Conservation (phyloP, 1,140 invertebrate genomes). For the Eurosta solidaginis region DNA sequence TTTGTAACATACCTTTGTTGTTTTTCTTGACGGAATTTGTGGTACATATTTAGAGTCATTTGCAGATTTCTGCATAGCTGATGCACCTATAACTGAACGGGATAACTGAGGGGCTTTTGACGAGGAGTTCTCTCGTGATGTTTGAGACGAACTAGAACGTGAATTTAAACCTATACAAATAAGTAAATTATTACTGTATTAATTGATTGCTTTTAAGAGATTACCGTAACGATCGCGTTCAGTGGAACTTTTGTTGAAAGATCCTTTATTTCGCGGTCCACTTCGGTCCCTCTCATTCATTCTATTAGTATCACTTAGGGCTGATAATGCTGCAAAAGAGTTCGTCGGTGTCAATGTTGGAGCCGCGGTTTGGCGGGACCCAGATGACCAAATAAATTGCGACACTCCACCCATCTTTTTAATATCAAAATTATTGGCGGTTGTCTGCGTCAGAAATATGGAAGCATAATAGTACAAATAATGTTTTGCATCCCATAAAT, state of each 20-base stretch:
- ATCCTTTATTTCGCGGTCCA: conserved; percentile 58
- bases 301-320: conserved; percentile 48
- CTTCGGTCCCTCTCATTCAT: conserved; percentile 43
- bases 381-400: conserved; percentile 49
- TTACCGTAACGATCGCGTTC: conserved; percentile 58
- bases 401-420: conserved; percentile 54
- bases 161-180: conserved; percentile 60
- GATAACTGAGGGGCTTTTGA: conserved; percentile 44
- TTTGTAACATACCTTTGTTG: conserved; percentile 41
- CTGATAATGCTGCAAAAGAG: conserved; percentile 52
- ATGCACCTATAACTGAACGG: conserved; percentile 43
- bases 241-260: conserved; percentile 62
- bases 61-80: conserved; percentile 50
- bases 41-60: conserved; percentile 53
- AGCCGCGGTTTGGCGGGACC: conserved; percentile 38
- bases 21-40: conserved; percentile 38
- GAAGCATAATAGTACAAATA: not conserved
- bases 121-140: conserved; percentile 58
- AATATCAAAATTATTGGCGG: conserved; percentile 45
- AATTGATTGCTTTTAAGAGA: no score
- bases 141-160: conserved; percentile 65
- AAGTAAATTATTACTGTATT: no score
- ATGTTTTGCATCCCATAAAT: not conserved
- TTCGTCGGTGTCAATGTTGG: conserved; percentile 49
- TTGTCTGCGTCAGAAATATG: conserved; percentile 17